Percentiles rank a stretch among this genome's conserved stretches.
phyloP scores from a whole-genome alignment of 2,113 vertebrate species.

The Meles meles region DNA sequence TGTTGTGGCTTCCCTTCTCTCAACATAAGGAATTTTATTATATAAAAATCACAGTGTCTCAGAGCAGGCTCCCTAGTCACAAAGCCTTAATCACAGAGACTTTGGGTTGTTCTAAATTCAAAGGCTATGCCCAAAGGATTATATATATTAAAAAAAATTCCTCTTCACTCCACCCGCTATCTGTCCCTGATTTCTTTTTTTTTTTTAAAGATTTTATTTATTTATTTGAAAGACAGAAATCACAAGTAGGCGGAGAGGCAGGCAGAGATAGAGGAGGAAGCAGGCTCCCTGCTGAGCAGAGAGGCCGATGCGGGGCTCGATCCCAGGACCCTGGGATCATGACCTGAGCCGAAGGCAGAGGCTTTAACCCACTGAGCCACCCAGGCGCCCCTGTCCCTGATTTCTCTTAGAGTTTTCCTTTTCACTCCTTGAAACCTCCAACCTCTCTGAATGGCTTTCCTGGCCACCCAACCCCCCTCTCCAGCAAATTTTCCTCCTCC shows the following conservation, averaged over 20 bases:
- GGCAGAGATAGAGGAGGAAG: too few species aligned
- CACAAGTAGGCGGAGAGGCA: too few species aligned
- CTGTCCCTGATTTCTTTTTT: neutral
- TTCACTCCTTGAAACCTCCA: neutral
- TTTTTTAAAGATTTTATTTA: too few species aligned
- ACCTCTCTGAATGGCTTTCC: neutral
- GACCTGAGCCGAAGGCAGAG: too few species aligned
- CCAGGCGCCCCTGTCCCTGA: neutral
- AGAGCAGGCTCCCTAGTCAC: neutral
- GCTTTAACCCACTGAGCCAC: too few species aligned
- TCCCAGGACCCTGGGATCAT: too few species aligned
- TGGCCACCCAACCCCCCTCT: neutral
- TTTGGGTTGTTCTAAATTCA: neutral
- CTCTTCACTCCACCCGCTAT: neutral
- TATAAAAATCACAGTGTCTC: too few species aligned
- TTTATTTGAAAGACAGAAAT: too few species aligned
- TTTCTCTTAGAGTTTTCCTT: neutral
- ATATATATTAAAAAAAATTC: neutral
- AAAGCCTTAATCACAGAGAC: neutral
- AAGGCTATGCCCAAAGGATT: neutral
- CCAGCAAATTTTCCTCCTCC: neutral
- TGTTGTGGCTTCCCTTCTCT: rapidly evolving
- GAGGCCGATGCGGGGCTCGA: too few species aligned
- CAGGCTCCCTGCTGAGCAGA: too few species aligned
- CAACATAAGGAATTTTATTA: neutral